Base-by-base conservation (phyloP, 2,113 vertebrate species). In the Vombatus ursinus region DNA sequence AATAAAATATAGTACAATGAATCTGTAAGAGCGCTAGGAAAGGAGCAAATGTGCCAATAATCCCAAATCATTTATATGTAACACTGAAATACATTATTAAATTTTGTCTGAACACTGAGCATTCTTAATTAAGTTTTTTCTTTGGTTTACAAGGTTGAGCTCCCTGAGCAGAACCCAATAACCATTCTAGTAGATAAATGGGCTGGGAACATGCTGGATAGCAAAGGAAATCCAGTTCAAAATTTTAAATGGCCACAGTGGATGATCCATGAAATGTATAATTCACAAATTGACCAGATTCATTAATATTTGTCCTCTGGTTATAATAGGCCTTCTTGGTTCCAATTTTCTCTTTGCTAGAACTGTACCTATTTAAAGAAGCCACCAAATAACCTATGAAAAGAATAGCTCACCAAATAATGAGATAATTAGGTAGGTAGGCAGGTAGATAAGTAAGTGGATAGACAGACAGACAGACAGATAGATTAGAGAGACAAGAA, bases 51-150 rank as follows among this genome's bases (percentile, higher is more conserved):
- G 14, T 28, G 89, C 31, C 91, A 53, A 92, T 89, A 91, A 84
- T 84, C 5, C 90, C 91, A 92, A 90, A 92, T 91, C 52, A 90
- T 52, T 94, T 93, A 52, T 57, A 89, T 91, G 95, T 94, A 57
- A 50, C 50, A 95, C 50, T 84, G 92, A 57, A 95, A 92, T 91
- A 95, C 0, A 90, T 12, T 68, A 47, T 22, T 31, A 31, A 94
- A 93, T 93, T 94, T 90, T 1, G 2, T 49, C 57, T 50, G 49
- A 93, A 48, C 53, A 94, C 54, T 51, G 47, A 91, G 92, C 37
- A 52, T 93, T 94, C 77, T 49, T 26, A 89, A 96, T 93, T 93
- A 53, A 11, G 54, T 91, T 95, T 94, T 95, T 94, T 92, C 93
- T 19, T 52, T 84, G 25, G 28, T 11, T 90, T 96, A 96, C 89